Percentiles rank a stretch among this genome's conserved stretches.
Conservation (phyloP, 2,888 invertebrate species). For the Taenaris catops region DNA sequence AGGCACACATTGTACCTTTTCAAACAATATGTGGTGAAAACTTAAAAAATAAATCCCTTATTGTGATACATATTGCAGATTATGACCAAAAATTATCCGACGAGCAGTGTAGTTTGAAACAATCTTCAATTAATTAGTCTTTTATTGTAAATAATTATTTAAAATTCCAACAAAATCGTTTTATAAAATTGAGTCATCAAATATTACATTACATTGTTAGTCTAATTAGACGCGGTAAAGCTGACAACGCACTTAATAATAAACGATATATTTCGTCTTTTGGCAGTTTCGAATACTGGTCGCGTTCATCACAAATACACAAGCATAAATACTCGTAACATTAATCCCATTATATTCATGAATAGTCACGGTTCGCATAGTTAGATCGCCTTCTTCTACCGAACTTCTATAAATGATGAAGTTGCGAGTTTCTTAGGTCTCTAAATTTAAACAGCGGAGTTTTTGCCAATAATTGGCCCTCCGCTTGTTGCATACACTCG, state of each 20-base stretch:
- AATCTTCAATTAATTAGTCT: too few relatives aligned
- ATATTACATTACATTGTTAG: too few relatives aligned
- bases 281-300: conserved; percentile 72
- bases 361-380: conserved; percentile 3
- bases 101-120: conserved; percentile 4
- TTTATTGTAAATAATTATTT: too few relatives aligned
- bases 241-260: conserved; percentile 45
- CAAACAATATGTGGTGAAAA: conserved; percentile 34
- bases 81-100: conserved; percentile 1
- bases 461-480: conserved; percentile 92
- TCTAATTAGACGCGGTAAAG: conserved; percentile 28
- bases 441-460: conserved; percentile 87
- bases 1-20: conserved; percentile 70
- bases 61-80: conserved; percentile 1
- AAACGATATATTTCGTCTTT: conserved; percentile 46
- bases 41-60: not conserved
- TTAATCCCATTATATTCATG: conserved; percentile 5
- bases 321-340: conserved; percentile 40
- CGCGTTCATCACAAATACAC: conserved; percentile 64
- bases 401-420: too few relatives aligned
- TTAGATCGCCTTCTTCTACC: not conserved
- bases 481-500: conserved; percentile 91
- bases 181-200: not conserved
- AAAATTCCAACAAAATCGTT: too few relatives aligned
- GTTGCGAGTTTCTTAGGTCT: not conserved